Evolutionary conservation across 2,797 vertebrate species (phyloP), one percentile per base, ranked within the genome.

Genomic region (Crenichthys baileyi): DNA sequence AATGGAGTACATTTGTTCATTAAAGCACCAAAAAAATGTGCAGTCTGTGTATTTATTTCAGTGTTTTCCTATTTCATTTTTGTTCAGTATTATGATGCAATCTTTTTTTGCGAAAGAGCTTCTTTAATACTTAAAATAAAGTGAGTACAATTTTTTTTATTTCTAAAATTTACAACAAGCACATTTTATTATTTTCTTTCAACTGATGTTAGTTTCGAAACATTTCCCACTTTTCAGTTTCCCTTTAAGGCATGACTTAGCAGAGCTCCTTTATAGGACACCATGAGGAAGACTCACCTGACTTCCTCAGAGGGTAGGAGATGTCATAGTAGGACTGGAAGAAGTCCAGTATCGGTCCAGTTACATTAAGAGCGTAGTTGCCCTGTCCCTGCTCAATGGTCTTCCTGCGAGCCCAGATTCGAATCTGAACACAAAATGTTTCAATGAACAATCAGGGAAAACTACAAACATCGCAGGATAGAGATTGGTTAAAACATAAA

Each of bases 371-470:
- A 0, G 97, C 96, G 0, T 98, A 98, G 0, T 0, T 0, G 0
- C 96, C 96, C 7, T 98, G 97, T 0, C 80, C 88, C 0, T 88
- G 81, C 0, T 0, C 0, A 0, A 97, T 96, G 48, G 96, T 96
- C 1, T 65, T 65, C 20, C 92, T 95, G 11, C 97, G 96, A 78
- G 97, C 97, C 97, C 97, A 98, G 89, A 99, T 96, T 29, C 96
- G 92, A 74, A 97, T 95, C 98, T 99, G 93, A 61, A 88, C 51
- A 83, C 46, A 85, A 80, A 81, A 60, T n/a, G 7, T 39, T 53
- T 55, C 48, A 44, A 26, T 60, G 13, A 26, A 60, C 7, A 29
- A 60, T 15, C 22, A 56, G 31, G 22, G 9, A 53, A 55, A 72
- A 55, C 29, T 15, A 24, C 29, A 55, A 39, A 55, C 4, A 72